Conservation (phyloP, 2,797 vertebrate species). For the Danio kyathit region DNA sequence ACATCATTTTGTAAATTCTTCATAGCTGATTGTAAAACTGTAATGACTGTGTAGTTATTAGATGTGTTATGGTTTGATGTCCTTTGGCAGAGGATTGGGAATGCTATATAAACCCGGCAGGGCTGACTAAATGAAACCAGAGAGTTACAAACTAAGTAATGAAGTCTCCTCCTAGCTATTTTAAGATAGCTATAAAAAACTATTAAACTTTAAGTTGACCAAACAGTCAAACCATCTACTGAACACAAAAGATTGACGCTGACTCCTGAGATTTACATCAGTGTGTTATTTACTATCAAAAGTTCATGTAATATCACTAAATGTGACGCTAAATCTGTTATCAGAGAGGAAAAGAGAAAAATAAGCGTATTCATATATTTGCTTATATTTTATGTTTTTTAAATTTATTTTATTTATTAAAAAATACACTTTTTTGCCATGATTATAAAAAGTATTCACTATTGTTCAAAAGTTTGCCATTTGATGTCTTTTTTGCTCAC, state of each 20-base stretch:
- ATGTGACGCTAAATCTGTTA: neutral
- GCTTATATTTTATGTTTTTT: neutral
- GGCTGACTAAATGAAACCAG: slow-evolving; percentile 5
- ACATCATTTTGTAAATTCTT: neutral
- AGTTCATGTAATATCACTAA: neutral
- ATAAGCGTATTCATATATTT: neutral
- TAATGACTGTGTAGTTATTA: neutral
- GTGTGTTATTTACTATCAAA: neutral
- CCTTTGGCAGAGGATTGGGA: neutral
- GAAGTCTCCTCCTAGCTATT: too few species aligned
- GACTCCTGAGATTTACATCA: neutral
- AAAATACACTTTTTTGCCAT: too few species aligned
- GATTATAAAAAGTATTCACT: too few species aligned
- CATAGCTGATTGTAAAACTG: neutral
- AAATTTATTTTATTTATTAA: neutral
- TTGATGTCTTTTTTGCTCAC: neutral
- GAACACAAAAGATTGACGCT: neutral
- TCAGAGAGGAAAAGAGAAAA: neutral
- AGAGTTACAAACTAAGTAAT: too few species aligned
- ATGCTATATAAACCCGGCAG: neutral
- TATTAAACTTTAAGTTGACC: too few species aligned
- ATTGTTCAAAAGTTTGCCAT: too few species aligned
- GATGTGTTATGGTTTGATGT: neutral
- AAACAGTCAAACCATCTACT: too few species aligned
- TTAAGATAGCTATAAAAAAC: too few species aligned